Evolutionary conservation across 2,797 vertebrate species (phyloP), one percentile per base, ranked within the genome.

Genomic region (Cossypha heuglini): DNA sequence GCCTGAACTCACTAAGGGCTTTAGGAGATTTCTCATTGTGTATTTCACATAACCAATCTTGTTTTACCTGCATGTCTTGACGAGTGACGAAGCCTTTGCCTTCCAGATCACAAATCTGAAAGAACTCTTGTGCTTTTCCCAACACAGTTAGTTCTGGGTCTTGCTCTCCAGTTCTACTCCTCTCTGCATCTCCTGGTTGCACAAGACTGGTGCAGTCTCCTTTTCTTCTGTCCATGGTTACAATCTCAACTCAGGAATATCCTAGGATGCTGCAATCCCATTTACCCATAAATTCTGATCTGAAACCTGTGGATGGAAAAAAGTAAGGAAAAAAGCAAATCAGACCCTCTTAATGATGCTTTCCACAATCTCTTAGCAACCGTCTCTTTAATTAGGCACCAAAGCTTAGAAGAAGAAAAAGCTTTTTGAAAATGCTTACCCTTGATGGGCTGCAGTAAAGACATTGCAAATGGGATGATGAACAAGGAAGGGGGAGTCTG

Each of bases 51-150:
- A 55, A 72, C 3, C 10, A 22, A 10, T 42, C 42, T 31, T 51
- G 38, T 8, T 97, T 98, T 93, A 99, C 99, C 99, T 99, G 99
- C 98, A 99, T 99, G 85, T 99, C 99, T 43, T 97, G 96, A 29
- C 97, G 96, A 46, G 98, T 98, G 79, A 99, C 98, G 74, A 99
- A 99, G 61, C 99, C 99, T 94, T 99, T 99, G 94, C 98, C 97
- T 94, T 99, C 99, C 1, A 97, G 94, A 96, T 99, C 99, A 71
- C 99, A 99, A 88, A 99, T 98, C 98, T 98, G 98, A 97, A 99
- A 99, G 94, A 99, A 99, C 82, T 99, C 99, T 8, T 93, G 98
- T 19, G 98, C 98, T 97, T 99, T 99, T 92, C 96, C 98, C 97
- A 98, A 92, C 77, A 99, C 88, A 33, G 97, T 74, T 87, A 97